phyloP scores from a whole-genome alignment of 2,888 invertebrate species.

The Eudasyphora cyanicolor region DNA sequence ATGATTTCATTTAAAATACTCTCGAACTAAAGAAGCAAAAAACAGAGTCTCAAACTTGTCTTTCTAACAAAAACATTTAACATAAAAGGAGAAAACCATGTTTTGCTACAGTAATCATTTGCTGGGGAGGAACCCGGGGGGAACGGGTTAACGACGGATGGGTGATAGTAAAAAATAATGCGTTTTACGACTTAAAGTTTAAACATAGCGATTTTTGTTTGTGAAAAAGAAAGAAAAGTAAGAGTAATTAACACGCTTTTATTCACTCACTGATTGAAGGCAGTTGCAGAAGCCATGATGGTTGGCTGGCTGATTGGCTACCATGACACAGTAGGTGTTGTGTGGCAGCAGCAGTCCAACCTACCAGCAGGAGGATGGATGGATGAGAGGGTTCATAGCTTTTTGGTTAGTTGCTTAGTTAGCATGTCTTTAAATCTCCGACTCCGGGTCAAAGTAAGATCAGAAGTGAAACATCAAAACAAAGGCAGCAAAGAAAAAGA shows the following conservation, averaged over 20 bases:
- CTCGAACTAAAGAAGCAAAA: background rate
- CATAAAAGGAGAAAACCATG: background rate
- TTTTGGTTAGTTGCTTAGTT: too few relatives aligned
- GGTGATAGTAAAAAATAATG: background rate
- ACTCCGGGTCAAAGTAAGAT: background rate
- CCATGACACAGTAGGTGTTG: too few relatives aligned
- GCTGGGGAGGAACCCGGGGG: too few relatives aligned
- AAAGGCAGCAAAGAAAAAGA: background rate
- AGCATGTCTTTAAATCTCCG: background rate
- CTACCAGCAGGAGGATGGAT: background rate
- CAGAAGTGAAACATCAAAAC: background rate
- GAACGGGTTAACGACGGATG: too few relatives aligned
- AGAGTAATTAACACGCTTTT: conserved; percentile 31
- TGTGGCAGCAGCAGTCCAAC: too few relatives aligned
- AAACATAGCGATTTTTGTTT: background rate
- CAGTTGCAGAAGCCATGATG: background rate
- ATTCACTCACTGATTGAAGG: background rate
- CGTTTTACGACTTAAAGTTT: background rate
- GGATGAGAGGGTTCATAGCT: background rate
- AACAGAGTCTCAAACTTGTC: background rate
- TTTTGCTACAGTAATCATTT: too few relatives aligned
- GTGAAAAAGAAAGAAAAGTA: background rate
- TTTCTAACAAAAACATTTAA: background rate
- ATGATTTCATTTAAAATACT: background rate
- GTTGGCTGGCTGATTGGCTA: background rate